Evolutionary conservation across 2,888 invertebrate genomes (phyloP), one percentile per base, ranked within the genome.

Genomic region (Zaprionus bogoriensis): DNA sequence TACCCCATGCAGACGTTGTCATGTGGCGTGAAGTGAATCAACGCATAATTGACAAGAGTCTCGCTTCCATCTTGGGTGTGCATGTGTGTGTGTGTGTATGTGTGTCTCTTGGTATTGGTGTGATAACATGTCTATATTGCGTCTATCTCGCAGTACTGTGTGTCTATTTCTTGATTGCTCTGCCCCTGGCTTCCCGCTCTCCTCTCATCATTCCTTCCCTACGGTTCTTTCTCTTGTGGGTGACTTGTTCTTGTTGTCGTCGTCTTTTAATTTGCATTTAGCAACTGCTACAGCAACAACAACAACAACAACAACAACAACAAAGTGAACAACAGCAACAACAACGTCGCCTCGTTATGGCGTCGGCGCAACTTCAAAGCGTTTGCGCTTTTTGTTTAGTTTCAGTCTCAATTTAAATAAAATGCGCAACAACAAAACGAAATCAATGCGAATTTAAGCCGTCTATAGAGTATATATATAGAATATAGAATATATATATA

Each of bases 361-460:
- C 62, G 77, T 66, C 80, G 86, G 80, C 83, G 65, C 47, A 64
- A 86, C 74, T 76, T 81, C 80, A 81, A 81, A 83, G 77, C 60
- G 45, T 52, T 64, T 51, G 54, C 45, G 32, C 48, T 25, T 59
- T 70, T 64, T 67, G 39, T 68, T 61, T 45, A 59, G 65, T 50
- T 74, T 67, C 59, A 61, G 57, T 65, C 70, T 62, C 58, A 73
- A 79, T 83, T 86, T 79, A 66, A 79, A 78, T 85, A 66, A 72
- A 64, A 66, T 71, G 67, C 63, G 62, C 59, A 76, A 67, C 62
- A 60, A 17, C 4, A 10, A 59, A 12, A 55, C 67, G 45, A 57
- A 57, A 47, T 20, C 52, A 52, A 53, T 60, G 51, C 47, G 39
- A 30, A 67, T 14, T 52, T 39, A 73, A 54, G 50, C 22, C 30